These are phyloP conservation scores for Tipula unca DNA, from an alignment of 2,888 invertebrate species.

Conservation along the genomic window DNA sequence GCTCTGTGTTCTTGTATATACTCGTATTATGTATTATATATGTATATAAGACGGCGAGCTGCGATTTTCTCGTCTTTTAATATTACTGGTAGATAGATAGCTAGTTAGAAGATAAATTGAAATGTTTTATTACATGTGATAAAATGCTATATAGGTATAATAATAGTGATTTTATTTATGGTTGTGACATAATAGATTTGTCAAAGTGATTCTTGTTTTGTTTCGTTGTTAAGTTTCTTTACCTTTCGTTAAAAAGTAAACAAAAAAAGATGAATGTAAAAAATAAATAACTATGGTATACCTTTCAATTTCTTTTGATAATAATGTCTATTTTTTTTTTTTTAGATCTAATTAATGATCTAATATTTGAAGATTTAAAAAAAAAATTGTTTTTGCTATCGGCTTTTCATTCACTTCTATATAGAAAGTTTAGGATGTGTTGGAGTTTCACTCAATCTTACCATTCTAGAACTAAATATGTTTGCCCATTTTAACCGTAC, in stretches of 20 bases:
- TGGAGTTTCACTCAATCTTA: too few species aligned
- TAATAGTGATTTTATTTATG: not conserved
- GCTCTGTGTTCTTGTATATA: not conserved
- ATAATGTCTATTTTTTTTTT: not conserved
- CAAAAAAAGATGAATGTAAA: not conserved
- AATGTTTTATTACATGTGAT: slow-evolving; percentile 8
- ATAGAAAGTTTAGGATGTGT: too few species aligned
- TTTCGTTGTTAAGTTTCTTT: not conserved
- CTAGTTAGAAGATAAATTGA: not conserved
- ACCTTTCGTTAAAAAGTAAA: not conserved
- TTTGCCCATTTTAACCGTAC: too few species aligned
- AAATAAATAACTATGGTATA: not conserved
- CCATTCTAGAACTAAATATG: too few species aligned
- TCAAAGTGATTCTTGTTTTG: not conserved
- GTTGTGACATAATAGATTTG: slow-evolving; percentile 14
- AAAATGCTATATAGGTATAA: not conserved
- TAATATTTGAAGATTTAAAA: not conserved
- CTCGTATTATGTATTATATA: not conserved
- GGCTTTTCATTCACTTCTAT: too few species aligned
- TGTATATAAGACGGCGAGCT: not conserved
- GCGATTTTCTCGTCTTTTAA: not conserved
- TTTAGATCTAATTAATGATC: not conserved
- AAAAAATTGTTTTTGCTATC: too few species aligned
- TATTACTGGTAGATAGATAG: not conserved
- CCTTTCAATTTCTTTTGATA: not conserved